Percentiles rank a stretch among this genome's conserved stretches.
These are phyloP conservation scores for Drosophila azteca DNA, from an alignment of 1,140 invertebrate genomes.

Conservation along the genomic window DNA sequence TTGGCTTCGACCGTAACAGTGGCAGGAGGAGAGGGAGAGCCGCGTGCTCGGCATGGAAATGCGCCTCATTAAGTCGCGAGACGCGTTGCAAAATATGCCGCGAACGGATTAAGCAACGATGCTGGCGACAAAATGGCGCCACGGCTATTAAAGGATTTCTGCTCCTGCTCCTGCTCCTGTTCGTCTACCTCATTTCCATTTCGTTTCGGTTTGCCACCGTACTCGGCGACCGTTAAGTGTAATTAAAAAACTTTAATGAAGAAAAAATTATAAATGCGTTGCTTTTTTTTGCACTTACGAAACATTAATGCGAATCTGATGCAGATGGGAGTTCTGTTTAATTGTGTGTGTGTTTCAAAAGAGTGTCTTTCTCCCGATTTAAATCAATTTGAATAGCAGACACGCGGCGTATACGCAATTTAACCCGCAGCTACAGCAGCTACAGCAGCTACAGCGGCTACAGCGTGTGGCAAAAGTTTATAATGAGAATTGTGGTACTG, in stretches of 20 bases:
- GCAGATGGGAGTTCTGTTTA: constrained; percentile 37
- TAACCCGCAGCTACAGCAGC: constrained; percentile 1
- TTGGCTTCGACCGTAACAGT: constrained; percentile 25
- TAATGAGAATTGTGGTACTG: constrained; percentile 15
- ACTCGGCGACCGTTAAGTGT: constrained; percentile 41
- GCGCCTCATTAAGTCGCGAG: constrained; percentile 66
- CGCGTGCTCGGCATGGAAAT: constrained; percentile 64
- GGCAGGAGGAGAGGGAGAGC: constrained; percentile 2
- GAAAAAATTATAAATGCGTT: constrained; percentile 55
- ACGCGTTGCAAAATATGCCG: constrained; percentile 69
- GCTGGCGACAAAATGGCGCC: constrained; percentile 53
- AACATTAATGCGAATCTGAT: constrained; percentile 71
- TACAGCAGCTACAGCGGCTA: constrained; percentile 3
- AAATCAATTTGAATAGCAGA: constrained; percentile 53
- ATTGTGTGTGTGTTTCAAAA: constrained; percentile 42
- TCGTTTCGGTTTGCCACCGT: constrained; percentile 16
- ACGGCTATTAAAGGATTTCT: constrained; percentile 65
- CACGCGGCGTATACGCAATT: constrained; percentile 20
- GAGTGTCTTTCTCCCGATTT: constrained; percentile 26
- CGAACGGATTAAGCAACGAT: constrained; percentile 68
- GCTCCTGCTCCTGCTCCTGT: too few relatives aligned
- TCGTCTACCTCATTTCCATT: constrained; percentile 5
- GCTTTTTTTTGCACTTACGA: constrained; percentile 59
- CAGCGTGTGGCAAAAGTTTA: constrained; percentile 6
- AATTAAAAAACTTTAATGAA: constrained; percentile 75